A percentile compares a stretch with the other conserved stretches of the same genome.
Conservation (phyloP, 1,140 invertebrate genomes). For the Arion vulgaris region DNA sequence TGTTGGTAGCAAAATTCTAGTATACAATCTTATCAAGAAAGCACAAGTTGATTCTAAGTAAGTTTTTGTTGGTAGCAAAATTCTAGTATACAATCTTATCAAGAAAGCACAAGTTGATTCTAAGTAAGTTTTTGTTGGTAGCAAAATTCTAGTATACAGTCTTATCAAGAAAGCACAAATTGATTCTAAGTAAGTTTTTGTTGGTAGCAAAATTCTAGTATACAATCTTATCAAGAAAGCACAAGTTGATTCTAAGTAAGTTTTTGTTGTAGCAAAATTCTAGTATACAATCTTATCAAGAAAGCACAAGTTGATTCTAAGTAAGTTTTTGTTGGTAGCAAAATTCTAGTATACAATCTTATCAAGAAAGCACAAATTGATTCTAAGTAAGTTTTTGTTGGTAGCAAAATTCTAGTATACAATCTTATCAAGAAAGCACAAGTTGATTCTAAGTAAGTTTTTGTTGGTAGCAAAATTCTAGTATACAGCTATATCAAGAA, state of each 20-base stretch:
- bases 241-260: background rate
- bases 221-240: background rate
- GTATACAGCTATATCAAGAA: too few relatives aligned
- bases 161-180: background rate
- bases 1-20: background rate
- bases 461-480: too few relatives aligned
- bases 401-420: too few relatives aligned
- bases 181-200: background rate
- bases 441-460: too few relatives aligned
- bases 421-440: too few relatives aligned
- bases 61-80: background rate
- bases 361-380: background rate
- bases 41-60: background rate
- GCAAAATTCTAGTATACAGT: background rate
- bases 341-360: background rate
- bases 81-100: background rate
- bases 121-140: background rate
- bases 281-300: background rate
- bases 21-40: background rate
- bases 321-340: background rate
- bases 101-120: background rate
- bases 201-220: background rate
- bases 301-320: background rate
- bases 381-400: background rate
- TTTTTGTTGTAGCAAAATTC: background rate